Evolutionary conservation across 2,888 invertebrate species (phyloP), one percentile per base, ranked within the genome.

Genomic region (Desoria tigrina): DNA sequence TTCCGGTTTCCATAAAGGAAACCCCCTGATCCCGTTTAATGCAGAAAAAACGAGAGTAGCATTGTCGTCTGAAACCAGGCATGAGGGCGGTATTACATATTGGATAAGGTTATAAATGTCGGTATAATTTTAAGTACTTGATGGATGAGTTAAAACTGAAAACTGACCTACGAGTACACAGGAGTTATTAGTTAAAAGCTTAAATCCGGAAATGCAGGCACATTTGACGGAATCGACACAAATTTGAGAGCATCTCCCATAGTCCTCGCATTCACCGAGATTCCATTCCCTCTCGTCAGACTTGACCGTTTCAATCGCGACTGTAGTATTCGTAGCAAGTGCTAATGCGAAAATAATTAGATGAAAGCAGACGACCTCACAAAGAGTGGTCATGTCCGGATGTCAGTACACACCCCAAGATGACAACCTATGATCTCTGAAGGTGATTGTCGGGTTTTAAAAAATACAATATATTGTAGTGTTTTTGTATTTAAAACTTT

Each of bases 201-300:
- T 54, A 24, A 72, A 74, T 27, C 71, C 71, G 11, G 60, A 59
- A 39, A 69, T 56, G 21, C 71, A 71, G 14, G 62, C 64, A 50
- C 71, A 72, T n/a, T 45, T 37, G 42, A 60, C 69, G 2, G 68
- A 66, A 1, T 73, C 72, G 16, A 42, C 53, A 42, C 76, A 75
- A 6, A 11, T 24, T 56, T 76, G 76, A 6, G 76, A 76, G 60
- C 76, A 76, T 3, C 51, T 58, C 1, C 71, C 74, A 51, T 69
- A 76, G n/a, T 45, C 28, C 9, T 62, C 28, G 50, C 75, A 75
- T 59, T 74, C 75, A 28, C 74, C 65, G 1, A 74, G 65, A 27
- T 27, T 49, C 53, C 4, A 39, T 32, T 4, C 57, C n/a, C 24
- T 64, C 50, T 2, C 39, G 65, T n/a, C n/a, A n/a, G 39, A 62